Conservation (phyloP, 2,113 vertebrate species). For the Mionectes macconnelli region DNA sequence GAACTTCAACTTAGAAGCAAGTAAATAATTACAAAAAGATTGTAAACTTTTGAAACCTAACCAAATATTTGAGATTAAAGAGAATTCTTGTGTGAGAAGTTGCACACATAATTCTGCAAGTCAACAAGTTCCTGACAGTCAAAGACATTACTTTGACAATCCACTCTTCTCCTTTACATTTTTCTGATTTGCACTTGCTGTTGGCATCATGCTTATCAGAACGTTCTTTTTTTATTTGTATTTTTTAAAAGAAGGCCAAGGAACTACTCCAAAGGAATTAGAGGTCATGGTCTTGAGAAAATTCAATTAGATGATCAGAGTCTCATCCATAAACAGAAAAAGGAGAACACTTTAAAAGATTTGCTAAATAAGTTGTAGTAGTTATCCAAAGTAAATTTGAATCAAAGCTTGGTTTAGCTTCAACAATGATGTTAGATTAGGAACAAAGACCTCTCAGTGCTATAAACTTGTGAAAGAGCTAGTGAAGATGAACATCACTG, state of each 20-base stretch:
- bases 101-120: background rate
- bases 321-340: background rate
- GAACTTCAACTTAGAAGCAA: background rate
- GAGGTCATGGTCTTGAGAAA: background rate
- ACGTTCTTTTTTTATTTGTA: background rate
- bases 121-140: background rate
- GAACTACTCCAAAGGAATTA: background rate
- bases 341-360: background rate
- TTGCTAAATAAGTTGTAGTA: background rate
- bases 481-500: background rate
- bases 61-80: background rate
- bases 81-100: background rate
- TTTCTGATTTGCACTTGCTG: background rate
- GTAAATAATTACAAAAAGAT: background rate
- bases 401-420: background rate
- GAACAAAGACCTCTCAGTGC: background rate
- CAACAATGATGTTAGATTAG: background rate
- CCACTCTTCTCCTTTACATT: background rate
- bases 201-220: background rate
- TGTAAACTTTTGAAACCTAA: background rate
- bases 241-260: background rate
- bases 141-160: background rate
- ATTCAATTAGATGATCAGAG: background rate
- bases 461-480: background rate
- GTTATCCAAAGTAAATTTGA: background rate